These are phyloP conservation scores for Callosobruchus maculatus DNA, from an alignment of 2,888 invertebrate species.

Conservation along the genomic window DNA sequence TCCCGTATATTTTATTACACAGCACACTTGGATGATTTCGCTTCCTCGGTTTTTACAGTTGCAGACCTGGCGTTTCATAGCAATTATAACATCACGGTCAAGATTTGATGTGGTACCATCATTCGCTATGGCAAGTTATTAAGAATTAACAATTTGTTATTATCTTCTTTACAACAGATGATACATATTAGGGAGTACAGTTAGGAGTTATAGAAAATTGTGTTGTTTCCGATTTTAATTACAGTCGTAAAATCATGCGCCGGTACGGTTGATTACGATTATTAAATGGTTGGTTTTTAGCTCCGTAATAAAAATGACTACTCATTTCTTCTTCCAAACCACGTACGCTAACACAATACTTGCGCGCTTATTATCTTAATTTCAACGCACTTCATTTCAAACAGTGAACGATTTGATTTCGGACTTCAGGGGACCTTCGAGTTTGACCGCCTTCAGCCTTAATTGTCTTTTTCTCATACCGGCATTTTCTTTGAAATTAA, in stretches of 20 bases:
- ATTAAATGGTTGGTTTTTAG: neutral
- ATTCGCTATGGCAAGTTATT: neutral
- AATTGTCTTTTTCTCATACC: too few relatives aligned
- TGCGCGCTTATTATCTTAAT: too few relatives aligned
- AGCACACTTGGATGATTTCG: neutral
- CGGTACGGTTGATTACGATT: neutral
- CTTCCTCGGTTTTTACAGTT: neutral
- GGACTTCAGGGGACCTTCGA: too few relatives aligned
- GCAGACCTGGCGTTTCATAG: neutral
- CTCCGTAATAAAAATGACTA: too few relatives aligned
- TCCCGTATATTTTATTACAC: neutral
- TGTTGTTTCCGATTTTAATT: neutral
- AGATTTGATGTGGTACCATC: neutral
- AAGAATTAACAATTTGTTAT: neutral
- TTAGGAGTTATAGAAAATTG: neutral
- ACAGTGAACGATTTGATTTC: too few relatives aligned
- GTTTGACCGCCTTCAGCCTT: too few relatives aligned
- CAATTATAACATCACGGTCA: neutral
- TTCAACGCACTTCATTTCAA: too few relatives aligned
- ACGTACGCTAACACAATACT: too few relatives aligned
- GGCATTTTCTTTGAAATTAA: too few relatives aligned
- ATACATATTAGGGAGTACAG: neutral
- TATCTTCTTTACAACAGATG: neutral
- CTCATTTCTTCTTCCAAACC: too few relatives aligned
- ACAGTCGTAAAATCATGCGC: neutral